Evolutionary conservation across 2,113 vertebrate genomes (phyloP).

Genomic region (Callospermophilus lateralis): DNA sequence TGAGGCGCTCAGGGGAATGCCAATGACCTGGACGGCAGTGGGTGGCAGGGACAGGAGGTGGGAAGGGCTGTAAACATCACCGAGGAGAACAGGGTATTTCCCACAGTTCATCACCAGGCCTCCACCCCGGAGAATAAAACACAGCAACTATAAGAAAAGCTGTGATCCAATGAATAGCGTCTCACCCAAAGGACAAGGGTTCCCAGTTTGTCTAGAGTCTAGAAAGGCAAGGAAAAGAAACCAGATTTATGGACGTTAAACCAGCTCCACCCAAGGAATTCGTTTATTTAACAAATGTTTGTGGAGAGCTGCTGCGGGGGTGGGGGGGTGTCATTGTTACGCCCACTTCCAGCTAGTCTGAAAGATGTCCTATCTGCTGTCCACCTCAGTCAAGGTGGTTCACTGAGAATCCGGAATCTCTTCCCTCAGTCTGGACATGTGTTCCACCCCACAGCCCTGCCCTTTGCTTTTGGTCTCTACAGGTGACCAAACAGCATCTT

Average conservation of each 20-base stretch:
- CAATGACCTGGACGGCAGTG: fast-evolving
- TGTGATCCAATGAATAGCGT: background rate
- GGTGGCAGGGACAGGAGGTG: background rate
- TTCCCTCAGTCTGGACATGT: background rate
- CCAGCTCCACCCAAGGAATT: background rate
- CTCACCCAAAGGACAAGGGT: background rate
- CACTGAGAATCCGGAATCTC: background rate
- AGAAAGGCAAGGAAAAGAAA: background rate
- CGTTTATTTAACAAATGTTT: too few relatives aligned
- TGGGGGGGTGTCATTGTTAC: fast-evolving
- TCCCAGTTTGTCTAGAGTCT: background rate
- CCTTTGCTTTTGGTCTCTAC: background rate
- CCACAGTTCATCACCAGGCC: background rate
- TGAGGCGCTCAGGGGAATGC: background rate
- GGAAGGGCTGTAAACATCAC: background rate
- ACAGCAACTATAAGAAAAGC: background rate
- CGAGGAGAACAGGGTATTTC: background rate
- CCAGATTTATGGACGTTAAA: background rate
- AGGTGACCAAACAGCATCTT: background rate
- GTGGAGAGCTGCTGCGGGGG: too few relatives aligned
- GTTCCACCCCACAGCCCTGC: background rate
- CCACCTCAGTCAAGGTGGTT: background rate
- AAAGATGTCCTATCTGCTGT: background rate
- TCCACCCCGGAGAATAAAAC: background rate
- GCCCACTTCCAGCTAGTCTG: background rate